phyloP scores from a whole-genome alignment of 1,140 invertebrate species.

The Diabrotica undecimpunctata region DNA sequence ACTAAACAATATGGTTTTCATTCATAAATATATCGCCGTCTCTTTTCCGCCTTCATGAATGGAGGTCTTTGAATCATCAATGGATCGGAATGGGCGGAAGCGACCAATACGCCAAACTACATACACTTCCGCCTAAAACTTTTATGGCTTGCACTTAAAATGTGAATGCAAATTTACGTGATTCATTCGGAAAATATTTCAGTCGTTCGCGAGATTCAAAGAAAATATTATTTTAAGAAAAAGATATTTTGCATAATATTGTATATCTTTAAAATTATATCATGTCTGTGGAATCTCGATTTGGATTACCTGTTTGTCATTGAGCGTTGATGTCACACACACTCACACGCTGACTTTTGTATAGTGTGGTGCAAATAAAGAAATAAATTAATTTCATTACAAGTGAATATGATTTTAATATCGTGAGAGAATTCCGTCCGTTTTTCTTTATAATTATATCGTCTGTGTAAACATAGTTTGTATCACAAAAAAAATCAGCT shows the following conservation, averaged over 20 bases:
- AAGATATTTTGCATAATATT: background rate
- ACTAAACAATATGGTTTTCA: background rate
- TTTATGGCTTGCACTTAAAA: background rate
- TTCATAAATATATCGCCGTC: background rate
- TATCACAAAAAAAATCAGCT: too few species aligned
- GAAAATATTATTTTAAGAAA: background rate
- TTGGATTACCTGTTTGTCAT: background rate
- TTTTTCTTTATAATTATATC: too few species aligned
- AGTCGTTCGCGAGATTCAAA: background rate
- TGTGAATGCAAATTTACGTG: background rate
- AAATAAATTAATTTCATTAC: too few species aligned
- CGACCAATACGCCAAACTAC: background rate
- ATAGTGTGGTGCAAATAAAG: too few species aligned
- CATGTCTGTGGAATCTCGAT: background rate
- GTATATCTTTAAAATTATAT: background rate
- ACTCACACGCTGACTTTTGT: too few species aligned
- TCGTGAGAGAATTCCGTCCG: too few species aligned
- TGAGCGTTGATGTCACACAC: background rate
- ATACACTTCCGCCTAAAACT: background rate
- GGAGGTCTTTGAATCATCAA: background rate
- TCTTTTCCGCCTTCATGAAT: background rate
- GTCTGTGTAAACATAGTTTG: too few species aligned
- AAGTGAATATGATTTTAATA: too few species aligned
- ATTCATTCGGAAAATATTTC: background rate
- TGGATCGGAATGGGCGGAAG: background rate